Base-by-base conservation (phyloP, 1,140 invertebrate species). In the Chrysoperla carnea region DNA sequence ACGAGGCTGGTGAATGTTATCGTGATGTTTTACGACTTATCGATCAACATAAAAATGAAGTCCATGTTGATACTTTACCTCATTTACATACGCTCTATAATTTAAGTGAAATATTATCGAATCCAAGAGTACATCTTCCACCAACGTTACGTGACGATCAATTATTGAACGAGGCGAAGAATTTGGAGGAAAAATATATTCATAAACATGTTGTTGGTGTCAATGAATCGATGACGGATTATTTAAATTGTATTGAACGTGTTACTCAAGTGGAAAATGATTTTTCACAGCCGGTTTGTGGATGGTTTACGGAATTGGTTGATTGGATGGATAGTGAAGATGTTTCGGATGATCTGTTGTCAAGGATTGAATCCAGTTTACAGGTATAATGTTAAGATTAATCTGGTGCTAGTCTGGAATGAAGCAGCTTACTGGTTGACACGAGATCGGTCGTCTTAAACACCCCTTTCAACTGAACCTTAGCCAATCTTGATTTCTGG, bases 51-150 rank as follows among this genome's bases (percentile, higher is more conserved):
- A 43, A 54, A 43, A 42, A 40, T 11, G 48, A 45, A 23, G 50
- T 50, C 36, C 58, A 53, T 3, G 58, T 70, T 27, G 66, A 69
- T 50, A 68, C 61, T 38, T 54, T 69, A 27, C 58, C 72, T 48
- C 65, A 72, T 48, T 69, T 84, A 23, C 82, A 86, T 59, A 69
- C 78, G 1, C 55, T 80, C 39, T 64, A 78, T 48, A 86, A 86
- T 57, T 57, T 84, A 17, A 53, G 66, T 7, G 68, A 78, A 54
- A 44, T 73, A 2, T 33, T 33, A 6, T 11, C 8, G 4, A 12
- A 12, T 40, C 54, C 54, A 37, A 48, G 35, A 40, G 51, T 45
- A 35, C 54, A 9, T 57, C 52, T 6, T 54, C 52, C 61, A 6
- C 67, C 61, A 11, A 76, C 72, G 7, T 57, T 77, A 3, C 51